phyloP scores from a whole-genome alignment of 2,888 invertebrate genomes.

The Drosophila suboccidentalis region DNA sequence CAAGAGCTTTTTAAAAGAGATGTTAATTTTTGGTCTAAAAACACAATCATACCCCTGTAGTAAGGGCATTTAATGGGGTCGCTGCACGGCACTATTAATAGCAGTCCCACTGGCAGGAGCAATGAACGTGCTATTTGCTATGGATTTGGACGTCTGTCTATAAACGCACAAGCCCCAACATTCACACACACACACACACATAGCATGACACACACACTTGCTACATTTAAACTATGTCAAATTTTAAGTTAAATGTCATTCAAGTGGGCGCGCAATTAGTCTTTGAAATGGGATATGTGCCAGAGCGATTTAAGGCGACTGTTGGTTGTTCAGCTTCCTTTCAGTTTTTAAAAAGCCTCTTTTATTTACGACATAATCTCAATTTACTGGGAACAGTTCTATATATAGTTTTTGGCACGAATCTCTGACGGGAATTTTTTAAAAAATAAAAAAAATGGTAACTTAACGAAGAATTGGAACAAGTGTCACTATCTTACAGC shows the following conservation, averaged over 20 bases:
- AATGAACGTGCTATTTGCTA: conserved; percentile 41
- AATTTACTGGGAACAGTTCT: conserved; percentile 1
- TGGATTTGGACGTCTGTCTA: conserved; percentile 40
- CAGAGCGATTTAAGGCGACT: conserved; percentile 37
- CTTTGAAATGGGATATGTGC: conserved; percentile 54
- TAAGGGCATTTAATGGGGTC: conserved; percentile 57
- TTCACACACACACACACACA: conserved; percentile 13
- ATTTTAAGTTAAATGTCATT: conserved; percentile 77
- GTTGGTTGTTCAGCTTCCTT: not conserved
- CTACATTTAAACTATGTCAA: conserved; percentile 66
- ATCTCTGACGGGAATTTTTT: conserved; percentile 7
- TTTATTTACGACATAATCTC: conserved; percentile 31
- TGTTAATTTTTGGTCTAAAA: too few relatives aligned
- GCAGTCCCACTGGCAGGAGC: conserved; percentile 57
- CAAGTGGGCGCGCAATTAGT: conserved; percentile 70
- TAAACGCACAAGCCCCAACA: conserved; percentile 4
- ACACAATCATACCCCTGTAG: not conserved
- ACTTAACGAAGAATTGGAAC: not conserved
- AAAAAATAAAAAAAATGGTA: not conserved
- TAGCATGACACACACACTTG: conserved; percentile 16
- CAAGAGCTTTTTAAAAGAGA: too few relatives aligned
- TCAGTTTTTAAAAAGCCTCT: conserved; percentile 3
- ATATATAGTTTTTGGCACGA: conserved; percentile 15
- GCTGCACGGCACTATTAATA: conserved; percentile 57
- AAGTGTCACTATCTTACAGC: conserved; percentile 8